Conservation (phyloP, 2,888 invertebrate genomes). For the Ornithoptera priamus region DNA sequence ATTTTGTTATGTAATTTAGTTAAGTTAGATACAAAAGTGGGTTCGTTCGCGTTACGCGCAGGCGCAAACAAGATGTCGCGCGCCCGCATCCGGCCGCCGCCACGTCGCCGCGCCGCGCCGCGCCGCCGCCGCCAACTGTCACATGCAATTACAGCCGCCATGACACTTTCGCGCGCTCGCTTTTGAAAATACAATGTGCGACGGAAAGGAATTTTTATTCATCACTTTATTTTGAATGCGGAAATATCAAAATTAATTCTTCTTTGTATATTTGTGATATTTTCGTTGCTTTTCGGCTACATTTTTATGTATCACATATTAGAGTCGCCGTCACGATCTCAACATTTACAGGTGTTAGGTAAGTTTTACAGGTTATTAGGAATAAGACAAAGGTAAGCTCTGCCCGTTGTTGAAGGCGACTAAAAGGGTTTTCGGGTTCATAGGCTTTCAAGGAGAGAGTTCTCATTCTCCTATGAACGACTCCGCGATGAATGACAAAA, state of each 20-base stretch:
- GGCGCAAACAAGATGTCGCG: conserved; percentile 61
- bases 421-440: too few species aligned
- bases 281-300: background rate
- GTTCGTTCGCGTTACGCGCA: conserved; percentile 64
- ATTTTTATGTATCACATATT: background rate
- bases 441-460: too few species aligned
- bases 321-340: too few species aligned
- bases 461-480: too few species aligned
- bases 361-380: too few species aligned
- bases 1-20: conserved; percentile 45
- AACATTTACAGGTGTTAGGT: too few species aligned
- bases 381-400: too few species aligned
- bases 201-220: conserved; percentile 46
- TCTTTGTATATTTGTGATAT: background rate
- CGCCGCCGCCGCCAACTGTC: conserved; percentile 67
- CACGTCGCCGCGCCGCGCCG: conserved; percentile 47
- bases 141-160: conserved; percentile 72
- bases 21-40: conserved; percentile 57
- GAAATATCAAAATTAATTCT: conserved; percentile 27
- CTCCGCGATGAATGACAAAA: too few species aligned
- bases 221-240: conserved; percentile 33
- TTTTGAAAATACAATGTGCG: conserved; percentile 59
- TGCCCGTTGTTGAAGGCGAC: too few species aligned
- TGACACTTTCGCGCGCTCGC: conserved; percentile 71
- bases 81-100: conserved; percentile 51